Evolutionary conservation across 1,140 invertebrate species (phyloP), one percentile per base, ranked within the genome.

Genomic region (Drosophila orena): DNA sequence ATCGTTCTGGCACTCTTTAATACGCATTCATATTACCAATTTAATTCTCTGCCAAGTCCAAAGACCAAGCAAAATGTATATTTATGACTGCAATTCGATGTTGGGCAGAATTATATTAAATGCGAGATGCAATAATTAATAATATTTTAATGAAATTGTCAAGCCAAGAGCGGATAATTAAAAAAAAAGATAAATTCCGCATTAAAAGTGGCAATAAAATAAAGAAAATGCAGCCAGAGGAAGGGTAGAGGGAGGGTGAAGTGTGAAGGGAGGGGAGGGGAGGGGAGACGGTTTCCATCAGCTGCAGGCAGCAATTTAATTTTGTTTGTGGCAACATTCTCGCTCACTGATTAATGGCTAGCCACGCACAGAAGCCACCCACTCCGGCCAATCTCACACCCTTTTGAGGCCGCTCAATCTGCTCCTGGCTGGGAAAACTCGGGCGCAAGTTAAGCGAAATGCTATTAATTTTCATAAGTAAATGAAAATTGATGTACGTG

Each of bases 391-490:
- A 7, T 15, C 20, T 10, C 30, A n/a, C 49, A 35, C 34, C 38
- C 56, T 20, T 69, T 60, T 52, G 11, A 43, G 54, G 54, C 40
- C 34, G 24, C 34, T 66, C 55, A 58, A 49, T 66, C 47, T 59
- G 43, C 69, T 74, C 30, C 59, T 57, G 42, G 22, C 62, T 34
- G 52, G 50, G 34, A 56, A 57, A 76, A 76, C 73, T 76, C 54
- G 47, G 54, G 62, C 49, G 40, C 71, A 75, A 75, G 44, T 75
- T 75, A 75, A 75, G 59, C 56, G 74, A 77, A 77, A 70, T 77
- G 75, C 75, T 77, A 77, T 77, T 77, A 77, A 77, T 77, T 77
- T 77, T 77, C 75, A 77, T 77, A 77, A 77, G 75, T 77, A 77
- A 77, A 77, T 77, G 75, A 77, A 77, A 77, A 77, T 77, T 77